Evolutionary conservation across 2,888 invertebrate species (phyloP), one percentile per base, ranked within the genome.

Genomic region (Drosophila sordidapex): DNA sequence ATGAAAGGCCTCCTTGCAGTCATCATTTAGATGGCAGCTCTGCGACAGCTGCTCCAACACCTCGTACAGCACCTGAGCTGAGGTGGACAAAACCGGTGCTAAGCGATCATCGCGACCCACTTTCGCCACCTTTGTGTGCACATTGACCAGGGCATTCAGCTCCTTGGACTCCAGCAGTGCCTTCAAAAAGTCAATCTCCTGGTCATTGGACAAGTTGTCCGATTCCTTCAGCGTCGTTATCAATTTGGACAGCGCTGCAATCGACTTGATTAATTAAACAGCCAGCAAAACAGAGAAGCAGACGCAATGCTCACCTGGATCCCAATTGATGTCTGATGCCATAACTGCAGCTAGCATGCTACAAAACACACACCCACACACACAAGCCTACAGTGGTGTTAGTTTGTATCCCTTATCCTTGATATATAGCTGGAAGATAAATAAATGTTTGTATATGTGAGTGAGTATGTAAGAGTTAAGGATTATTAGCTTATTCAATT

Each of bases 91-190:
- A 57, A 97, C 94, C 0, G 98, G 97, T 89, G 96, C 97, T 91
- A 97, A 96, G 86, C 96, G 96, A 88, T 97, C 97, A 94, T 97
- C 97, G 90, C 96, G 96, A 63, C 96, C 96, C 93, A 96, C 96
- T 85, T 96, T 96, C 70, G 96, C 95, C 86, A 97, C 97, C 93
- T 97, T 97, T 92, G 97, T 97, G 93, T 98, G 98, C 71, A 98
- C 97, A 94, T 97, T 97, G 35, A 98, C 97, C 82, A 98, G 94
- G 38, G 98, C 98, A 93, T 98, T 97, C 2, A 98, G 94, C 92
- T 98, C 97, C 93, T 96, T 97, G 8, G 97, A 97, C 92, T 97
- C 97, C 57, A 98, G 94, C 58, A 98, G 94, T 80, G 96, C 96
- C 93, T 96, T 97, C 15, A 98, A 94, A 92, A 98, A 98, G 54